Base-by-base conservation (phyloP, 2,888 invertebrate genomes). In the Apamea anceps region DNA sequence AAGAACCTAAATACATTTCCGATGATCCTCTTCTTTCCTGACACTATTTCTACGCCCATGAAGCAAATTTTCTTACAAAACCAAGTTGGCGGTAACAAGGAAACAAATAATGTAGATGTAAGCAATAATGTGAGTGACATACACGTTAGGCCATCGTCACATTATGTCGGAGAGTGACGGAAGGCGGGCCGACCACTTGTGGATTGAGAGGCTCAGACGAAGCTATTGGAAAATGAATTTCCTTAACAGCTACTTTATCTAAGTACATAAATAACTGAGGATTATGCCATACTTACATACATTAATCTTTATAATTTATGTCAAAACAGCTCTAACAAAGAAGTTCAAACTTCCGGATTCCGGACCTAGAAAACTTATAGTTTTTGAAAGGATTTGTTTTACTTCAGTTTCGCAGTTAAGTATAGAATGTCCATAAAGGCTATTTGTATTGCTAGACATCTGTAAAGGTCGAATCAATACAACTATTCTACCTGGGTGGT, bases 111-210 rank as follows among this genome's bases (percentile, higher is more conserved):
- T 62, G 62, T 68, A 79, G 66, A 68, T 77, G 42, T 71, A 74
- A 77, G 80, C 51, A 81, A 68, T 68, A 67, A 86, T 75, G 79
- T 72, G 76, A 65, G 68, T 87, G 85, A 85, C 81, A 85, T 45
- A 76, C 65, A 71, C 84, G 79, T 81, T 79, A 82, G 80, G 80
- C 87, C 85, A 87, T 87, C 85, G 89, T 89, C 87, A 91, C 83
- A 90, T 86, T 84, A 89, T 82, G 85, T 88, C 77, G 85, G 87
- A 90, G 89, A 91, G 89, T 91, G 92, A 92, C 89, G 90, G 91
- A 93, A 93, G 92, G 92, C 93, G 93, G 94, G 93, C 88, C 96
- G 94, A 96, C 96, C 96, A 96, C 96, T 96, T 96, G 96, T 97
- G 96, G 96, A 95, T 94, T 93, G 91, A 90, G 88, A 90, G 88